Conservation (phyloP, 2,797 vertebrate species). For the Characodon lateralis region DNA sequence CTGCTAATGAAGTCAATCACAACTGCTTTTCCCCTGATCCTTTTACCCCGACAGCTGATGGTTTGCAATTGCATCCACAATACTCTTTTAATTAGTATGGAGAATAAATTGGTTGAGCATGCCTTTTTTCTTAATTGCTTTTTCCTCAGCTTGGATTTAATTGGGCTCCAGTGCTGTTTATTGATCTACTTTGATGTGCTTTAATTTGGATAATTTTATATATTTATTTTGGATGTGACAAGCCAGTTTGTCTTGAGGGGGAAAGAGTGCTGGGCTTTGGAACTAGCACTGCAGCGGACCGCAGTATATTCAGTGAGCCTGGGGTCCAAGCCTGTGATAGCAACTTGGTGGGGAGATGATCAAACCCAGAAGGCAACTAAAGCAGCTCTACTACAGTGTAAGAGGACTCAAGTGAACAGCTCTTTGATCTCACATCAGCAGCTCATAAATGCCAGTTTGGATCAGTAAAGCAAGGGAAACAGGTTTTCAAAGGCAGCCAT, state of each 20-base stretch:
- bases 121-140: constrained; percentile 87
- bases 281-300: constrained; percentile 48
- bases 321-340: constrained; percentile 54
- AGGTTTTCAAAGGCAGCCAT: constrained; percentile 55
- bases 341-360: constrained; percentile 69
- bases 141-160: constrained; percentile 83
- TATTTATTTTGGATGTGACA: constrained; percentile 77
- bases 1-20: constrained; percentile 78
- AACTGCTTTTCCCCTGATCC: constrained; percentile 74
- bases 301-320: constrained; percentile 40
- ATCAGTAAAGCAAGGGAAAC: constrained; percentile 54
- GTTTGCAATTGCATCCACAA: constrained; percentile 84
- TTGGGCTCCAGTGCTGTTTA: constrained; percentile 84
- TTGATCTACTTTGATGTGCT: constrained; percentile 85
- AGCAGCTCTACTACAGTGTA: constrained; percentile 62
- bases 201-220: constrained; percentile 85
- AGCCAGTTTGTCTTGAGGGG: constrained; percentile 68
- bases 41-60: constrained; percentile 82
- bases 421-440: constrained; percentile 74
- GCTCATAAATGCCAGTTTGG: constrained; percentile 69
- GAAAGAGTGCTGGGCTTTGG: constrained; percentile 24
- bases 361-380: constrained; percentile 65
- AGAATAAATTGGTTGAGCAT: constrained; percentile 85
- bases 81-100: constrained; percentile 86
- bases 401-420: constrained; percentile 65